These are phyloP conservation scores for Sigmodon hispidus DNA, from an alignment of 2,113 vertebrate genomes.

Conservation along the genomic window DNA sequence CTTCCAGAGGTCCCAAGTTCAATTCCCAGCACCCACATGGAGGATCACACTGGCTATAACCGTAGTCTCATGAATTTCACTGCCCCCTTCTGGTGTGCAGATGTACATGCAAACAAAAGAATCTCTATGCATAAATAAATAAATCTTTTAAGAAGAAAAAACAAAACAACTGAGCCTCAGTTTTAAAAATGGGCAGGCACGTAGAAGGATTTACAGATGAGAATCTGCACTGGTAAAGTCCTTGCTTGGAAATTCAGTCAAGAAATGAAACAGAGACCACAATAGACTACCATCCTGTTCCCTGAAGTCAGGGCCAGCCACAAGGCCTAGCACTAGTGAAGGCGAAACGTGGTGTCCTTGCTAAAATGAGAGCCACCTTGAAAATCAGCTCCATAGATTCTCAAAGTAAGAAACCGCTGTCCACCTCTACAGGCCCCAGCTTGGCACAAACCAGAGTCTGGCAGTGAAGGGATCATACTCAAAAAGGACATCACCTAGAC, in stretches of 20 bases:
- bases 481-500: neutral
- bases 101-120: neutral
- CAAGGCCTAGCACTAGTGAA: neutral
- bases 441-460: rapidly evolving
- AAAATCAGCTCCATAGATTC: too few species aligned
- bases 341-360: neutral
- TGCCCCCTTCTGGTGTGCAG: neutral
- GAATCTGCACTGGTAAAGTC: neutral
- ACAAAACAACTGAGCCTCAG: neutral
- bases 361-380: too few species aligned
- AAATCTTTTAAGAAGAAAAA: neutral
- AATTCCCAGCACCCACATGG: neutral
- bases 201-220: neutral
- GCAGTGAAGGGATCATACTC: neutral
- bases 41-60: neutral
- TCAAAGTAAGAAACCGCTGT: neutral
- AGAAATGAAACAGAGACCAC: too few species aligned
- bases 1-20: neutral
- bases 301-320: too few species aligned
- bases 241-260: rapidly evolving
- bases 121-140: neutral
- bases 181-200: neutral
- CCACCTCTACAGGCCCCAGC: neutral
- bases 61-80: neutral
- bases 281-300: too few species aligned